Evolutionary conservation across 1,140 invertebrate species (phyloP), one percentile per base, ranked within the genome.

Genomic region (Euura lappo): DNA sequence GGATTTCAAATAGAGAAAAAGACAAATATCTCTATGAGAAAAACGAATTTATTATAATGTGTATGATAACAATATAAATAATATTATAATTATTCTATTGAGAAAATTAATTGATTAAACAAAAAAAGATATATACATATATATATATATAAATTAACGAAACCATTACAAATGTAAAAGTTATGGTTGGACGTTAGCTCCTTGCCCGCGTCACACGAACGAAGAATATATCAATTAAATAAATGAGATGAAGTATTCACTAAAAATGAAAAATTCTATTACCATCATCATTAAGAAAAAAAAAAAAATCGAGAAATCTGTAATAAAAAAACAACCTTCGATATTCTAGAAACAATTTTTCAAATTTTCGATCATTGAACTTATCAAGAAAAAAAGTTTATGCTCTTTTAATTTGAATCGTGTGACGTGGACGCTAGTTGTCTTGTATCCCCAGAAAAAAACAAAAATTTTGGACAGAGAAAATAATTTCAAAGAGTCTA

Each of bases 391-490:
- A 51, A 51, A 1, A 51, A 51, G 11, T 7, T 7, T 7, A 60
- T 10, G n/a, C 3, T 60, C n/a, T n/a, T 10, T 60, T 5, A 60
- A 60, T n/a, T 60, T 5, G 5, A 60, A 60, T 60, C 79, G 77
- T 81, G 79, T 79, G 81, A 79, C 78, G 80, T 81, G 81, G 78
- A 80, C 79, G 75, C 82, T 83, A 83, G 81, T 83, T 83, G 81
- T 83, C 82, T 81, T 83, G 80, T 83, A 82, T 71, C 68, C 66
- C 10, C 8, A 11, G 66, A 68, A 68, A 44, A 68, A 68, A n/a
- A 67, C 1, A 44, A 67, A 67, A 67, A 44, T 11, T 11, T 8
- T 67, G 43, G 28, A 67, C 65, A 67, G 1, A 8, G 13, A 67
- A 67, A 64, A 13, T 10, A 64, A 64, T 10, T 64, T 10, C 60